Base-by-base conservation (phyloP, 2,888 invertebrate genomes). In the Tachina grossa region DNA sequence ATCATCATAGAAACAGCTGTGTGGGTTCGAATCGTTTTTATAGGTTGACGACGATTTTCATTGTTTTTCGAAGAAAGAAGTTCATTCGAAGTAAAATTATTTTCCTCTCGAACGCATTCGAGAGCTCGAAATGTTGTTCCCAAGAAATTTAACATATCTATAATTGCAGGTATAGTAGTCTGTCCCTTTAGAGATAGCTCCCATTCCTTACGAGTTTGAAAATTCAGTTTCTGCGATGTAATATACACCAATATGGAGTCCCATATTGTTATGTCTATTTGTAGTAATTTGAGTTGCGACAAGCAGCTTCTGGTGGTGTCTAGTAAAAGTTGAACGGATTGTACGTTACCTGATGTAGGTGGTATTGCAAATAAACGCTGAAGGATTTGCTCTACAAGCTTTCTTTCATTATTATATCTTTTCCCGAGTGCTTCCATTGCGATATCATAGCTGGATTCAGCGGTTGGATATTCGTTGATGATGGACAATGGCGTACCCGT, bases 401-500 rank as follows among this genome's bases (percentile, higher is more conserved):
- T 47, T 47, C 47, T 10, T 47, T 47, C 47, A 51, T 65, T 45
- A 65, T 47, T 45, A 45, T n/a, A 61, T 61, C 43, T 61, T 43
- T 9, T 61, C 9, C 9, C 43, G 9, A 61, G 41, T n/a, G 47
- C 47, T 19, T 65, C 10, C 47, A 47, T 47, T 47, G 65, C 22
- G 19, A 66, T 51, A 39, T 75, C 75, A 16, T 82, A 76, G 51
- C 69, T 82, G 39, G 63, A 57, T 43, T 75, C 82, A 22, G 75
- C 61, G 10, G 82, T 75, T 41, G 75, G 75, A 55, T 69, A 76
- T 63, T 82, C 69, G 9, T 82, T 61, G 19, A 75, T 41, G 49
- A 81, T 74, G n/a, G 63, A 43, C 14, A 74, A 57, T 8, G 69
- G 82, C 22, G 82, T 82, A 22, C 22, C 22, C 22, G 22, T 22